Conservation (phyloP, 2,113 vertebrate species). For the Amphiprion percula region DNA sequence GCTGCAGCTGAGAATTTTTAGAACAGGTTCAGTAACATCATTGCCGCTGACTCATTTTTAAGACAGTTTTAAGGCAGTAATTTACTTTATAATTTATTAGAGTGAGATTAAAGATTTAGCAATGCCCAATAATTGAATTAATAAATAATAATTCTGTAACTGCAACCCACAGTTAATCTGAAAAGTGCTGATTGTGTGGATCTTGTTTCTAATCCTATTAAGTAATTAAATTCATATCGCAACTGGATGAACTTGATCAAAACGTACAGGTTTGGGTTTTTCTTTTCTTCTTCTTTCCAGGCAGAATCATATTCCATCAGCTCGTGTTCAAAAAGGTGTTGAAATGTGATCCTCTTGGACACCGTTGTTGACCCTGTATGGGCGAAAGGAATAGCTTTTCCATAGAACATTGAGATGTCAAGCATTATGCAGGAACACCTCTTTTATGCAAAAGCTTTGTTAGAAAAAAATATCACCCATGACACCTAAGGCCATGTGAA, state of each 20-base stretch:
- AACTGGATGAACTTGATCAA: neutral
- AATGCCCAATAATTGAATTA: neutral
- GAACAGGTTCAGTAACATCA: too few relatives aligned
- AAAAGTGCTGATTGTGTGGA: neutral
- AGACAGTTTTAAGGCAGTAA: too few relatives aligned
- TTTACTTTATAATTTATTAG: too few relatives aligned
- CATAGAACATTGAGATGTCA: neutral
- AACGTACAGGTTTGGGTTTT: neutral
- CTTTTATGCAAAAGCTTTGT: constrained; percentile 8
- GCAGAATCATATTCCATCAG: neutral
- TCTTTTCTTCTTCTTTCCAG: neutral
- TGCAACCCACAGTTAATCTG: neutral
- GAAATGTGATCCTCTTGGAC: neutral
- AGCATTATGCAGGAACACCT: constrained; percentile 4
- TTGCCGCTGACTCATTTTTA: too few relatives aligned
- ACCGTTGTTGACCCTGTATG: neutral
- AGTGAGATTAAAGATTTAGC: neutral
- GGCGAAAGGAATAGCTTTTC: constrained; percentile 7
- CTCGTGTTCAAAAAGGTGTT: neutral
- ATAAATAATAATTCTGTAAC: neutral
- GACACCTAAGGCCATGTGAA: neutral
- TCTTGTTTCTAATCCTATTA: neutral
- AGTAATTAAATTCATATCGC: neutral
- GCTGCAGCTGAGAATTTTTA: too few relatives aligned
- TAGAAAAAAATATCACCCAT: neutral